Base-by-base conservation (phyloP, 2,888 invertebrate species). In the Ophion ellenae region DNA sequence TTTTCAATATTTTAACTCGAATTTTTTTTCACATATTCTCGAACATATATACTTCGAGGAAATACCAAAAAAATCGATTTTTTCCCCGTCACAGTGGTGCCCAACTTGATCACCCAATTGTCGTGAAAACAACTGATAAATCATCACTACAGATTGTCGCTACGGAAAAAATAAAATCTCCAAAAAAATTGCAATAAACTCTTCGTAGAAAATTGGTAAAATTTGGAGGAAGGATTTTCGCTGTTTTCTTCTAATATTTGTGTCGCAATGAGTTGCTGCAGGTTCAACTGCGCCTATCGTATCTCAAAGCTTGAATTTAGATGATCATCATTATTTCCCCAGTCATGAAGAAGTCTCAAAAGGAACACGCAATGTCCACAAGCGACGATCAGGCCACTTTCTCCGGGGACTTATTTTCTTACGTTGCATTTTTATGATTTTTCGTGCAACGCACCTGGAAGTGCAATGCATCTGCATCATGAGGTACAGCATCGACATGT, bases 71-170 rank as follows among this genome's bases (percentile, higher is more conserved):
- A 32, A 32, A 4, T 32, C 32, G 4, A 32, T 32, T 32, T 32
- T 32, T 4, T 32, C 4, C 4, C 32, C 32, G 32, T 32, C 32
- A 32, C 32, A 4, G 32, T 32, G 10, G 1, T 73, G 40, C 32
- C 32, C 32, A 4, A 2, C 32, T 5, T 0, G 63, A 63, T 45
- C 45, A 63, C 14, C 2, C 53, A 32, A 36, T 64, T 20, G 64
- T 71, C 66, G 32, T 14, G 5, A 67, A 73, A 61, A 66, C 28
- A 57, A 20, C 28, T 14, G 17, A 81, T 81, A 67, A 74, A 81
- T 17, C 28, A 20, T 47, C 6, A 53, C 47, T 63, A 24, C 17
- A 32, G 20, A 53, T 53, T 17, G 17, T 28, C 53, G 0, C 5
- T 40, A 45, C 17, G 17, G 75, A 24, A n/a, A 45, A 47, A 24